phyloP scores from a whole-genome alignment of 2,113 vertebrate species.

The Aviceda subcristata region DNA sequence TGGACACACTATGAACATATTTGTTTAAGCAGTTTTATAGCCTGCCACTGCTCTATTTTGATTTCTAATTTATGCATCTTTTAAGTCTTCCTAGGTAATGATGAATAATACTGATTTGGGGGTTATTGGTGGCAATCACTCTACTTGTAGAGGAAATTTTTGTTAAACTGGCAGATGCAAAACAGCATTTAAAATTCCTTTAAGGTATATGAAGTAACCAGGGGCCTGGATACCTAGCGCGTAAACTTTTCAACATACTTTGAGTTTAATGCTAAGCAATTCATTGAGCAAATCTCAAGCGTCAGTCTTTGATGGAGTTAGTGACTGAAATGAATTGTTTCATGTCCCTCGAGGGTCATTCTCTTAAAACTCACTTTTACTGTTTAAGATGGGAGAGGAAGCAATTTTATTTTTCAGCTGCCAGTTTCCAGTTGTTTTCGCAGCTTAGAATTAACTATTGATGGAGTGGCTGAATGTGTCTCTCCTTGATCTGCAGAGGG shows the following conservation, averaged over 20 bases:
- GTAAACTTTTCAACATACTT: background rate
- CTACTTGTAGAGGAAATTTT: background rate
- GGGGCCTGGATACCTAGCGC: background rate
- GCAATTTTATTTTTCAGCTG: background rate
- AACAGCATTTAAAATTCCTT: background rate
- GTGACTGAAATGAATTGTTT: background rate
- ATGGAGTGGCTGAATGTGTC: background rate
- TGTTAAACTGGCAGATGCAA: background rate
- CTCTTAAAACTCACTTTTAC: background rate
- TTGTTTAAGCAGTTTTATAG: background rate
- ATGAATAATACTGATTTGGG: background rate
- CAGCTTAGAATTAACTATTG: background rate
- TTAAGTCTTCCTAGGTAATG: background rate
- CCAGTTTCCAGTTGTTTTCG: background rate
- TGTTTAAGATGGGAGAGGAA: background rate
- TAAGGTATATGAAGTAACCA: background rate
- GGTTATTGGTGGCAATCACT: background rate
- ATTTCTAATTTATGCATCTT: background rate
- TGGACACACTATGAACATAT: background rate
- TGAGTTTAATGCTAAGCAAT: background rate
- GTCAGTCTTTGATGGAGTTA: background rate
- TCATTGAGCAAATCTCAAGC: background rate
- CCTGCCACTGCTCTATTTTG: background rate
- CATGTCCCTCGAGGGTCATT: fast-evolving
- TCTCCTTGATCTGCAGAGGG: background rate